These are phyloP conservation scores for Eulemur rufifrons DNA, from an alignment of 2,113 vertebrate species.

Conservation along the genomic window DNA sequence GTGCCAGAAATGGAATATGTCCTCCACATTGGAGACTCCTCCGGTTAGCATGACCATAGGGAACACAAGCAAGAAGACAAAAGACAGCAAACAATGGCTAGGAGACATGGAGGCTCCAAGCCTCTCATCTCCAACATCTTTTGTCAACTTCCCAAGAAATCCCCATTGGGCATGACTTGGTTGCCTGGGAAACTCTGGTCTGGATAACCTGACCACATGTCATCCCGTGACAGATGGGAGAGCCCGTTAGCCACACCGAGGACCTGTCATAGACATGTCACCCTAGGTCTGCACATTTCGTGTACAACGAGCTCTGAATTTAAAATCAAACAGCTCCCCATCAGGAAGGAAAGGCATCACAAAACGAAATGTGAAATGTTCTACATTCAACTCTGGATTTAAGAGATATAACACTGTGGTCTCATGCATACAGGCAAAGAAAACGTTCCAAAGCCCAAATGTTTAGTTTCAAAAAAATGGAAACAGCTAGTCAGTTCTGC, in stretches of 20 bases:
- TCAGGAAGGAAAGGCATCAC: slow-evolving; percentile 45
- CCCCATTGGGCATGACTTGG: neutral
- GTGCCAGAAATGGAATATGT: neutral
- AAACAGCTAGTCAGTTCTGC: slow-evolving; percentile 77
- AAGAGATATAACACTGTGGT: slow-evolving; percentile 67
- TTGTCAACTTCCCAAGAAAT: slow-evolving; percentile 2
- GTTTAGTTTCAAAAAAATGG: slow-evolving; percentile 82
- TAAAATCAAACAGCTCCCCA: neutral
- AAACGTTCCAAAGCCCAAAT: slow-evolving; percentile 71
- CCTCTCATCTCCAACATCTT: neutral
- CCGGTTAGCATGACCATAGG: neutral
- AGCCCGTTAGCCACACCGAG: neutral
- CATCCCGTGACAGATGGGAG: slow-evolving; percentile 10
- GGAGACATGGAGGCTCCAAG: neutral
- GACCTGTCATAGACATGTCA: neutral
- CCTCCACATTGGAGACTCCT: neutral
- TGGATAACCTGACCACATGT: slow-evolving; percentile 34
- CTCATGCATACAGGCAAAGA: slow-evolving; percentile 66
- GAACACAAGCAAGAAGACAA: neutral
- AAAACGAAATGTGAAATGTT: slow-evolving; percentile 48
- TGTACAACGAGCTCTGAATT: neutral
- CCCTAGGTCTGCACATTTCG: neutral
- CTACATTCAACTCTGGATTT: slow-evolving; percentile 65
- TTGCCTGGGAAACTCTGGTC: slow-evolving; percentile 49
- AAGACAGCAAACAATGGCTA: slow-evolving; percentile 23